Percentiles rank a stretch among this genome's conserved stretches.
phyloP scores from a whole-genome alignment of 2,113 vertebrate species.

The Azemiops feae region DNA sequence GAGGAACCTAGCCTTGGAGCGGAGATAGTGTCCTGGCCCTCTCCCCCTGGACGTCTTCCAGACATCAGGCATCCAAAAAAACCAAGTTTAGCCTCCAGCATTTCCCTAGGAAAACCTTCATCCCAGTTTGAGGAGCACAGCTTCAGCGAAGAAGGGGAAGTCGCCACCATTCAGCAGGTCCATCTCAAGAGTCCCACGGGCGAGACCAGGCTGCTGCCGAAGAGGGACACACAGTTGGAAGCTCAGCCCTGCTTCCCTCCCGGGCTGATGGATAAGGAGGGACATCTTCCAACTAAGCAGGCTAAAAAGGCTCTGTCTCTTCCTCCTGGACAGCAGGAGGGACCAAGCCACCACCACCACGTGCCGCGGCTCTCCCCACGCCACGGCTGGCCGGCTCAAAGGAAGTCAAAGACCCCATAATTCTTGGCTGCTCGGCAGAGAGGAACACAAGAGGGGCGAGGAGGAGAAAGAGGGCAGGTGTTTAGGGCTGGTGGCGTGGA shows the following conservation, averaged over 20 bases:
- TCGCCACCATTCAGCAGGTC: not conserved
- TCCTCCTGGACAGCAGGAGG: slow-evolving; percentile 26
- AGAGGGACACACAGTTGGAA: slow-evolving; percentile 28
- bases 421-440: slow-evolving; percentile 81
- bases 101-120: not conserved
- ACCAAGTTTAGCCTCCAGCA: not conserved
- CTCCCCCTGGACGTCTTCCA: not conserved
- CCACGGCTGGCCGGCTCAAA: slow-evolving; percentile 73
- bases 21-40: not conserved
- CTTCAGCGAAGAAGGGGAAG: not conserved
- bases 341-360: slow-evolving; percentile 40
- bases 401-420: slow-evolving; percentile 86
- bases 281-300: slow-evolving; percentile 31
- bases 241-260: slow-evolving; percentile 53
- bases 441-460: slow-evolving; percentile 70
- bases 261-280: slow-evolving; percentile 44
- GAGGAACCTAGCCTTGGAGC: not conserved
- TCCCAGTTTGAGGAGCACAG: too few relatives aligned
- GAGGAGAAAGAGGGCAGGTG: slow-evolving; percentile 71
- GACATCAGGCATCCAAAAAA: not conserved
- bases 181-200: slow-evolving; percentile 27
- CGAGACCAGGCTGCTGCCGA: slow-evolving; percentile 46
- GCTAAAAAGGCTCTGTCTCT: slow-evolving; percentile 61
- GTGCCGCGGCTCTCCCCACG: slow-evolving; percentile 60
- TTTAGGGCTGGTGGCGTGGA: slow-evolving; percentile 65